Percentiles rank a stretch among this genome's conserved stretches.
phyloP scores from a whole-genome alignment of 1,140 invertebrate genomes.

The Bacillus rossius region DNA sequence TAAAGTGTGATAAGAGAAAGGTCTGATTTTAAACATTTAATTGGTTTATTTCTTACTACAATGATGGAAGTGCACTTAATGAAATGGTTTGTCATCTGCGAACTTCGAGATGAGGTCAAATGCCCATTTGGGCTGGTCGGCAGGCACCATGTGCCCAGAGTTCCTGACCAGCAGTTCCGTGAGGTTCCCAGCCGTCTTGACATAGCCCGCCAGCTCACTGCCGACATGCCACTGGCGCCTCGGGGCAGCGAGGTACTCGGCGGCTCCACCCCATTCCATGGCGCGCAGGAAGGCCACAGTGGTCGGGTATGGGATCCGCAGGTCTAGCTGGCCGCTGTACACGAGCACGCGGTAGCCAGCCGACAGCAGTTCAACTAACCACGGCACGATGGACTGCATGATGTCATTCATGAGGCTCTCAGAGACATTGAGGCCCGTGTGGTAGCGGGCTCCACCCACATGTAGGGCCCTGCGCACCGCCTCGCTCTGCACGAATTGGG shows the following conservation, averaged over 20 bases:
- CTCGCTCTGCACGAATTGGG: conserved; percentile 52
- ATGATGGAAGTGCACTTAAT: no score
- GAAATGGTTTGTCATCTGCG: conserved; percentile 41
- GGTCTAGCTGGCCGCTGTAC: conserved; percentile 80
- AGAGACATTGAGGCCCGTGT: conserved; percentile 40
- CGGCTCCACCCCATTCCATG: conserved; percentile 59
- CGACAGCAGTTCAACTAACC: conserved; percentile 58
- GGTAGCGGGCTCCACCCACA: conserved; percentile 70
- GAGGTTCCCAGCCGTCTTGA: conserved; percentile 62
- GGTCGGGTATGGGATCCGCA: conserved; percentile 73
- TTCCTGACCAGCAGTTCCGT: conserved; percentile 71
- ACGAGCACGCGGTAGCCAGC: conserved; percentile 61
- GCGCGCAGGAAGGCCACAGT: conserved; percentile 62
- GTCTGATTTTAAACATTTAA: no score
- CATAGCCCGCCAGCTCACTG: conserved; percentile 68
- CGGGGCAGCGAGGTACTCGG: conserved; percentile 44
- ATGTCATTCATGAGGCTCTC: conserved; percentile 63
- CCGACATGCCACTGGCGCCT: conserved; percentile 51
- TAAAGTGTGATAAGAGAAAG: no score
- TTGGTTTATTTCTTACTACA: no score
- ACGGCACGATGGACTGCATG: conserved; percentile 73
- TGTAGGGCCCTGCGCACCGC: conserved; percentile 66
- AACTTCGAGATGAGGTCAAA: conserved; percentile 72
- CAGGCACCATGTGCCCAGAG: conserved; percentile 79
- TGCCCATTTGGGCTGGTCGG: conserved; percentile 73